Conservation (phyloP, 2,113 vertebrate species). For the Petrocephalus microphthalmus region DNA sequence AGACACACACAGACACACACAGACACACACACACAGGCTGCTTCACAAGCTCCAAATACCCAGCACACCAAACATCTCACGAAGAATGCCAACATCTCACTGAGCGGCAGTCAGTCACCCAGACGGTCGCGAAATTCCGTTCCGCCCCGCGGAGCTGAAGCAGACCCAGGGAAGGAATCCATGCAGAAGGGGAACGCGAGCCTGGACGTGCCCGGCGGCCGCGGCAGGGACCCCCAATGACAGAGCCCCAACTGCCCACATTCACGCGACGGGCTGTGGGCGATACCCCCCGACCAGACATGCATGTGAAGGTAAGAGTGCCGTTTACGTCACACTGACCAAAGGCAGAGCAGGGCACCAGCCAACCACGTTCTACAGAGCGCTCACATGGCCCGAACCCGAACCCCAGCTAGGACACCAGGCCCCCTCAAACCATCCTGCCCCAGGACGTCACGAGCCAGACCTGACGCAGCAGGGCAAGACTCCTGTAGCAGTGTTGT, state of each 20-base stretch:
- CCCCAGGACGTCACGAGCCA: not conserved
- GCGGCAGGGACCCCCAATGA: not conserved
- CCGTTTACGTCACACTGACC: not conserved
- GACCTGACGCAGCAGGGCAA: not conserved
- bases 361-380: too few relatives aligned
- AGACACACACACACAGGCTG: slow-evolving; percentile 2
- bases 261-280: slow-evolving; percentile 6
- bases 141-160: slow-evolving; percentile 20
- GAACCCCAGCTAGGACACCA: not conserved
- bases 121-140: slow-evolving; percentile 32
- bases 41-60: slow-evolving; percentile 32
- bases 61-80: slow-evolving; percentile 34
- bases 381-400: too few relatives aligned
- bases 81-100: slow-evolving; percentile 30
- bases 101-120: slow-evolving; percentile 19
- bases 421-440: not conserved
- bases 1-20: not conserved
- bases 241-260: not conserved
- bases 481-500: not conserved
- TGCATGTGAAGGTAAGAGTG: not conserved
- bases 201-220: not conserved
- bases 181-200: not conserved
- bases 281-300: slow-evolving; percentile 29
- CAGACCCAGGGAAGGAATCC: not conserved
- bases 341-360: too few relatives aligned